Base-by-base conservation (phyloP, 2,888 invertebrate genomes). In the Platycheirus albimanus region DNA sequence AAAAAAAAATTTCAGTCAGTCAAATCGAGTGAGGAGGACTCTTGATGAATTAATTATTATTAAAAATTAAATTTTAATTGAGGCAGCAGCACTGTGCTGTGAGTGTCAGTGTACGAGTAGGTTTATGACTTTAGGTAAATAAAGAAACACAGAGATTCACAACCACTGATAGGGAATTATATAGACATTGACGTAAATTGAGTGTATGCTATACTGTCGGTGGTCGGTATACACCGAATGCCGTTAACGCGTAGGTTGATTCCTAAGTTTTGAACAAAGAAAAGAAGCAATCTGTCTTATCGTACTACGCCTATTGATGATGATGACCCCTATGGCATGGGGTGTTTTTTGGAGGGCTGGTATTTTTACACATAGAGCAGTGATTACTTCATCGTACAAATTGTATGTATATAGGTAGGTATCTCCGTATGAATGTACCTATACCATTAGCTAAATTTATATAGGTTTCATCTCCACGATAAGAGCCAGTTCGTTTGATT, bases 11-110 rank as follows among this genome's bases (percentile, higher is more conserved):
- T 56, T 64, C 49, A 51, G 10, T 38, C 49, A 74, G 61, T 19
- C 15, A 24, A 43, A 15, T 28, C 0, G 58, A 19, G 24, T 4
- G 10, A 41, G 43, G 67, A 63, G 43, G 11, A 58, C 71, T 56
- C 66, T 76, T 81, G 67, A 81, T 67, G 67, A 81, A 76, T 76
- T 76, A 76, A 76, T 72, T 81, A 77, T 63, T 79, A 47, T 69
- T 63, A 78, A 64, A 36, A 64, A 79, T 63, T 54, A 20, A 76
- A 70, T 47, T 79, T 63, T 63, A 74, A 74, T 56, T 79, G 79
- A 79, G 38, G 17, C 58, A 24, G 10, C 13, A 20, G 11, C 2
- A n/a, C 52, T n/a, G n/a, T n/a, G n/a, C n/a, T n/a, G n/a, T n/a
- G n/a, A 54, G 41, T 47, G 61, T 47, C 28, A 54, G 19, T 36